Evolutionary conservation across 2,888 invertebrate genomes (phyloP), one percentile per base, ranked within the genome.

Genomic region (Rhabditoides inermis): DNA sequence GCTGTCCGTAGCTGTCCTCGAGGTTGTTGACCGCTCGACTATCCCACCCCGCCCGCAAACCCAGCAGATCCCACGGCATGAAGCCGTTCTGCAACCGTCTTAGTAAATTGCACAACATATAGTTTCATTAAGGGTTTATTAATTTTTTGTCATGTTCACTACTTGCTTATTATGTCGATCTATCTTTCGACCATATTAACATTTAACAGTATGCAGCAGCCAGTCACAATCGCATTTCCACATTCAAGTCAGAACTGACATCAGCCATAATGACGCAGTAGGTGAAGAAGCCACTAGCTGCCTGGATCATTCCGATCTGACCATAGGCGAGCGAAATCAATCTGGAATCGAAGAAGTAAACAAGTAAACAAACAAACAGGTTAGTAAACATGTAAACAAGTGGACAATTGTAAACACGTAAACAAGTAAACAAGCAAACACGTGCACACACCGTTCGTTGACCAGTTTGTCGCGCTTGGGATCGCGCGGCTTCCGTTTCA

Each of bases 231-330:
- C n/a, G n/a, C n/a, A n/a, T n/a, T n/a, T n/a, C n/a, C n/a, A n/a
- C n/a, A n/a, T n/a, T n/a, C n/a, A n/a, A n/a, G n/a, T n/a, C n/a
- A n/a, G n/a, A n/a, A n/a, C n/a, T n/a, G n/a, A n/a, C n/a, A n/a
- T 95, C 95, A 82, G 90, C 94, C 91, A 95, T 90, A 78, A 98
- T 95, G 70, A 95, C 91, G 80, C 95, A 92, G 83, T 95, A 98
- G 49, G 90, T 88, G 82, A 94, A 98, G 87, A 98, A 98, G 25
- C 94, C 95, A 22, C 32, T 28, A 28, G 25, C n/a, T 49, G 94
- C 95, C 84, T 98, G 95, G 80, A 98, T 95, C 92, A 98, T 94
- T 77, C 98, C 98, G 80, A 98, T 95, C 81, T 98, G 95, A 75
- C 95, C 94, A 80, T 95, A 98, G 57, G 95, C 91, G 88, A 98